phyloP scores from a whole-genome alignment of 2,113 vertebrate species.

The Climacteris rufus region DNA sequence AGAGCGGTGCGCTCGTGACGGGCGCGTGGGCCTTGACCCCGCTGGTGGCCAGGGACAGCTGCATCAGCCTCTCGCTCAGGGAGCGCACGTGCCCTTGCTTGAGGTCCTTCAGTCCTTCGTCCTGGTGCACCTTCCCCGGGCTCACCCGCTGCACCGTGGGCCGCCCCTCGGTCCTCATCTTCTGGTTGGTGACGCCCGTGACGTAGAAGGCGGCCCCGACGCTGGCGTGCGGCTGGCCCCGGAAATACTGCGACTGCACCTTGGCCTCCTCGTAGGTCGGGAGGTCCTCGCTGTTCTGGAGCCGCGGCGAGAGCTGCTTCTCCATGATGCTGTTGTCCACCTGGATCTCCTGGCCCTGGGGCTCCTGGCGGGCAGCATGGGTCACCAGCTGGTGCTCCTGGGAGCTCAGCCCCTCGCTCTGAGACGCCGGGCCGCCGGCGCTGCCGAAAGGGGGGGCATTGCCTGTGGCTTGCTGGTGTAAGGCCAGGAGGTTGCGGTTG shows the following conservation, averaged over 20 bases:
- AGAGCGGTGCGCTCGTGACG: conserved; percentile 86
- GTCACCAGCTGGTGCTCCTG: conserved; percentile 88
- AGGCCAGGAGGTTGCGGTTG: conserved; percentile 87
- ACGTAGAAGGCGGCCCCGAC: conserved; percentile 92
- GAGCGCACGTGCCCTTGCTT: conserved; percentile 99
- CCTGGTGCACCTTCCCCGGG: conserved; percentile 90
- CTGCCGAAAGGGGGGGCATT: conserved; percentile 74
- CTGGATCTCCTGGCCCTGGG: conserved; percentile 97
- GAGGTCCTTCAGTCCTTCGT: conserved; percentile 95
- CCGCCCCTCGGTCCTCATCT: conserved; percentile 93
- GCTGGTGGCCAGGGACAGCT: conserved; percentile 93
- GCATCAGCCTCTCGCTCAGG: conserved; percentile 95
- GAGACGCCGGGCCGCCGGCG: conserved; percentile 70
- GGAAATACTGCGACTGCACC: conserved; percentile 96
- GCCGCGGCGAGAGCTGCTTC: conserved; percentile 84
- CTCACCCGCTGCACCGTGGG: conserved; percentile 89
- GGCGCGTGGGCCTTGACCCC: conserved; percentile 94
- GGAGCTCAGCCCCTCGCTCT: conserved; percentile 76
- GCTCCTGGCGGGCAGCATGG: conserved; percentile 94
- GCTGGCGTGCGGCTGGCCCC: conserved; percentile 84
- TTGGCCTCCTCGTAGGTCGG: conserved; percentile 98
- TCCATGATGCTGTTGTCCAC: conserved; percentile 89
- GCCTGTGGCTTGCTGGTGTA: conserved; percentile 85
- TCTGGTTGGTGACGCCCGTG: conserved; percentile 85
- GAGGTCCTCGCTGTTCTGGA: conserved; percentile 88